phyloP scores from a whole-genome alignment of 2,888 invertebrate species.

The Torymus tubicola region DNA sequence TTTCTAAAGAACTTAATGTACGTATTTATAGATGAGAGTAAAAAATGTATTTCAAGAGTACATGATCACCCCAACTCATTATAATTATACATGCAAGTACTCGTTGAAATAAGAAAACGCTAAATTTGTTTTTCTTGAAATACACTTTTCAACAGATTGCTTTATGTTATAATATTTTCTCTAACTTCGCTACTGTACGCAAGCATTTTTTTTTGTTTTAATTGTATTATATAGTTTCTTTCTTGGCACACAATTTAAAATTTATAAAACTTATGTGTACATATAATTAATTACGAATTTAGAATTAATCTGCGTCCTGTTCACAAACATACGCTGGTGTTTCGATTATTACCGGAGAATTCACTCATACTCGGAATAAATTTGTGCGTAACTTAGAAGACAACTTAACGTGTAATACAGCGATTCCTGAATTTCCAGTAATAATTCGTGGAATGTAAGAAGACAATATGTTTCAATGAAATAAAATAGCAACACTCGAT shows the following conservation, averaged over 20 bases:
- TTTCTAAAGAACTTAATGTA: constrained; percentile 1
- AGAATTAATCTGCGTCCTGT: constrained; percentile 30
- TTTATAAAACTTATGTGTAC: constrained; percentile 38
- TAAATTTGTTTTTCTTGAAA: constrained; percentile 18
- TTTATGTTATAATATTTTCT: constrained; percentile 14
- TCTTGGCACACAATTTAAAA: constrained; percentile 54
- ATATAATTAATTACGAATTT: constrained; percentile 43
- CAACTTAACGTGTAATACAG: not conserved
- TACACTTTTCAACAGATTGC: constrained; percentile 9
- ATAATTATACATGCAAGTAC: not conserved
- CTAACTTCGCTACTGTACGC: constrained; percentile 2
- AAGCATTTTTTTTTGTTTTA: constrained; percentile 28
- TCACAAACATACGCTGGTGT: constrained; percentile 12
- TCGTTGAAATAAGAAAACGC: not conserved
- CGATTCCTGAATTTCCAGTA: constrained; percentile 23
- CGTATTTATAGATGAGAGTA: not conserved
- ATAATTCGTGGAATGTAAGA: constrained; percentile 33
- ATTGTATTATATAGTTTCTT: constrained; percentile 25
- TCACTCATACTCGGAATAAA: not conserved
- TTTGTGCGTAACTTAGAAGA: constrained; percentile 16
- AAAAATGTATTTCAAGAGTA: constrained; percentile 36
- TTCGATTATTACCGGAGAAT: constrained; percentile 40
- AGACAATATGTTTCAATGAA: constrained; percentile 23
- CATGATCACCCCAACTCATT: not conserved
- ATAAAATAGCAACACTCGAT: constrained; percentile 13